These are phyloP conservation scores for Celastrina argiolus DNA, from an alignment of 2,888 invertebrate species.

Conservation along the genomic window DNA sequence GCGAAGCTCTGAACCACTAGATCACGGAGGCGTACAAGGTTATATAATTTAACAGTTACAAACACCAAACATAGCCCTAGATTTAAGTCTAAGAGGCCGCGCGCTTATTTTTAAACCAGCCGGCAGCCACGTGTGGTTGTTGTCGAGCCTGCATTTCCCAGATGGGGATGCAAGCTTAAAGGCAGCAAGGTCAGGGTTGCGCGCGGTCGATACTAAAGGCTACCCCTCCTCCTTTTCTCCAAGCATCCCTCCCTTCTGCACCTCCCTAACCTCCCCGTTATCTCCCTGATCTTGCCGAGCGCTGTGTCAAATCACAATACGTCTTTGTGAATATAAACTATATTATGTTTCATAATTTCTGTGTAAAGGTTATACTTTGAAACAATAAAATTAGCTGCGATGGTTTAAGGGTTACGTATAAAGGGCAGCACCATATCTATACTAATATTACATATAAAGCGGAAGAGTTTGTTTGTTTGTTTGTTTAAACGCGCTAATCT, in stretches of 20 bases:
- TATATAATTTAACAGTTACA: too few relatives aligned
- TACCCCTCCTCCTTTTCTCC: background rate
- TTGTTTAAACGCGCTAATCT: too few relatives aligned
- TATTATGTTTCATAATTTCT: too few relatives aligned
- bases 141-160: background rate
- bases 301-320: background rate
- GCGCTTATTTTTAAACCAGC: background rate
- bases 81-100: background rate
- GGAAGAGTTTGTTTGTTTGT: too few relatives aligned
- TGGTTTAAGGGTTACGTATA: too few relatives aligned
- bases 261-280: conserved; percentile 1
- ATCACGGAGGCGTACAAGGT: too few relatives aligned
- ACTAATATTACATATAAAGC: too few relatives aligned
- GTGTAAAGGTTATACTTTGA: too few relatives aligned
- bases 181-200: conserved; percentile 31
- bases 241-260: background rate
- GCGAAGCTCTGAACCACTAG: too few relatives aligned
- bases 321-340: conserved; percentile 1
- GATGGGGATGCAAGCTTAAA: conserved; percentile 23
- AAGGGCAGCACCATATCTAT: too few relatives aligned
- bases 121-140: background rate
- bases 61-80: background rate
- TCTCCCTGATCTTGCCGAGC: conserved; percentile 13
- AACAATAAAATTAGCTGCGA: too few relatives aligned
- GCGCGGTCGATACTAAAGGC: conserved; percentile 30